Conservation (phyloP, 2,113 vertebrate species). For the Megaceryle maxima region DNA sequence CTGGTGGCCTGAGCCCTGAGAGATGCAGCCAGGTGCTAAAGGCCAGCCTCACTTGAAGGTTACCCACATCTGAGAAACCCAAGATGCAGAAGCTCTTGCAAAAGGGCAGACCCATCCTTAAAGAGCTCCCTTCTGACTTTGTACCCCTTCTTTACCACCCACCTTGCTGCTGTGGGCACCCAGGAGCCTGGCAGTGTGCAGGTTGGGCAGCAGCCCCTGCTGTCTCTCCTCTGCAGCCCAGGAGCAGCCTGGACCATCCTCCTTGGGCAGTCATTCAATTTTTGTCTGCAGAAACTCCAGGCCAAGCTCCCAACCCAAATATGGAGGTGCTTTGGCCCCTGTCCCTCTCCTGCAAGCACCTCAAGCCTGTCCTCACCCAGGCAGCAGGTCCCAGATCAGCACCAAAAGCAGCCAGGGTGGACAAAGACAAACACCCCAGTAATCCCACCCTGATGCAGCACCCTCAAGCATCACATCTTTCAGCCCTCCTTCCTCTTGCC, state of each 20-base stretch:
- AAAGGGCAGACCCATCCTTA: not conserved
- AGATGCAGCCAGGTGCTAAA: constrained; percentile 60
- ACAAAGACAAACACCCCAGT: not conserved
- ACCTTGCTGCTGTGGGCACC: not conserved
- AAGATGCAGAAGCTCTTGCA: not conserved
- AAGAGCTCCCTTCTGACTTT: not conserved
- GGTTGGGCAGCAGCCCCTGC: not conserved
- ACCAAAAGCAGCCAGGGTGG: rapidly evolving
- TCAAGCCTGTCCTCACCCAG: not conserved
- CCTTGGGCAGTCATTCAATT: not conserved
- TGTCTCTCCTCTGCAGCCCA: not conserved
- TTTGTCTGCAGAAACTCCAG: not conserved
- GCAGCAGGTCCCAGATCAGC: rapidly evolving
- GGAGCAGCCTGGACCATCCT: not conserved
- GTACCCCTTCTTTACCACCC: not conserved
- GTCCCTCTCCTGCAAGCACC: not conserved
- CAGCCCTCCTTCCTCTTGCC: not conserved
- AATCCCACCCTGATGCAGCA: rapidly evolving
- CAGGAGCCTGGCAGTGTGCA: not conserved
- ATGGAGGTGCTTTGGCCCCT: not conserved
- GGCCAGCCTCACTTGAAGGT: constrained; percentile 35
- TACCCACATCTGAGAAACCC: not conserved
- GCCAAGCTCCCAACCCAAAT: constrained; percentile 3
- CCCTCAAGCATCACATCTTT: rapidly evolving
- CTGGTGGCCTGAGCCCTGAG: not conserved